phyloP scores from a whole-genome alignment of 2,888 invertebrate genomes.

The Listrodromus nycthemerus region DNA sequence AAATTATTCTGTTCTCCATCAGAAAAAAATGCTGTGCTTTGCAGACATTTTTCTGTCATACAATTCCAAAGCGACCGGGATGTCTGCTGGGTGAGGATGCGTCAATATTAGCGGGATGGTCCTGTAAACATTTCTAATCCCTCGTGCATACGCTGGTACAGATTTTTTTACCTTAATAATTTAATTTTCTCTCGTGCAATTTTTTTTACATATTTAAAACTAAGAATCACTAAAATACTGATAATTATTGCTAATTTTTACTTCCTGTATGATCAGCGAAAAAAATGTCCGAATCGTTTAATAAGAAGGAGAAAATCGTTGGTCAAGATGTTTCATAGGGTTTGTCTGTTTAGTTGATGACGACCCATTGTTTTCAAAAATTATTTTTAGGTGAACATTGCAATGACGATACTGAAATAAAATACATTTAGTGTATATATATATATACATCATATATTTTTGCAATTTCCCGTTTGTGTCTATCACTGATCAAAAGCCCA shows the following conservation, averaged over 20 bases:
- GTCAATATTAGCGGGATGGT: not conserved
- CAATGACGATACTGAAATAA: not conserved
- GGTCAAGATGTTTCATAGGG: not conserved
- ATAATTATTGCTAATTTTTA: not conserved
- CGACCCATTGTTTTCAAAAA: not conserved
- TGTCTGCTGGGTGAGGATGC: too few species aligned
- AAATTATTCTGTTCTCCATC: not conserved
- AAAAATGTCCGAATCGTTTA: not conserved
- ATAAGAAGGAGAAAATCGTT: not conserved
- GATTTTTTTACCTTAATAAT: not conserved
- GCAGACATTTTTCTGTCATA: not conserved
- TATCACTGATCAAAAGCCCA: not conserved
- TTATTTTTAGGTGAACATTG: not conserved
- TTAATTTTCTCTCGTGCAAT: not conserved
- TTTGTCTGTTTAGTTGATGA: not conserved
- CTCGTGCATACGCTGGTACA: not conserved
- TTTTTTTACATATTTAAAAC: not conserved
- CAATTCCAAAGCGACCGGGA: not conserved
- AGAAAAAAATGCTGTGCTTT: not conserved
- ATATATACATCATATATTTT: not conserved
- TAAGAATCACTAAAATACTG: not conserved
- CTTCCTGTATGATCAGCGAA: not conserved
- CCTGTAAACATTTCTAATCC: not conserved
- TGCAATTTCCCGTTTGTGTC: not conserved
- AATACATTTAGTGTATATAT: not conserved